These are phyloP conservation scores for Charaxes varanes DNA, from an alignment of 1,140 invertebrate species.

Conservation along the genomic window DNA sequence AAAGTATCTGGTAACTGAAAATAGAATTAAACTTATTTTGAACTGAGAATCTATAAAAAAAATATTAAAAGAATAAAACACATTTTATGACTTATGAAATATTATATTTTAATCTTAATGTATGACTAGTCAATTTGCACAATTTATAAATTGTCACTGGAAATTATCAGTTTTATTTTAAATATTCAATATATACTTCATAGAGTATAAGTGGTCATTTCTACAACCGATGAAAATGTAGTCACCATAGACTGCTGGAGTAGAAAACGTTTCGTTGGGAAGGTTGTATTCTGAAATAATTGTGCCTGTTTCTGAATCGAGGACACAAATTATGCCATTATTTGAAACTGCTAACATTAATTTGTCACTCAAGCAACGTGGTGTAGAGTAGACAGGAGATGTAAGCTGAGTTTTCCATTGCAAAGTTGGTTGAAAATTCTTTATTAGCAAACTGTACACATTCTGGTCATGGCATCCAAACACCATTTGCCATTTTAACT, in stretches of 20 bases:
- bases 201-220: conserved; percentile 81
- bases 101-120: background rate
- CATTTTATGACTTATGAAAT: background rate
- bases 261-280: conserved; percentile 81
- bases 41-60: too few relatives aligned
- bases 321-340: conserved; percentile 73
- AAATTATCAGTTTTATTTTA: background rate
- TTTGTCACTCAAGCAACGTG: conserved; percentile 64
- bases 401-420: conserved; percentile 62
- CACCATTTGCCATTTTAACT: conserved; percentile 65
- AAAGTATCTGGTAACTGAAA: too few relatives aligned
- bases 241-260: conserved; percentile 75
- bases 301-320: conserved; percentile 70
- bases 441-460: conserved; percentile 74
- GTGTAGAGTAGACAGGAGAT: conserved; percentile 78
- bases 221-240: conserved; percentile 80
- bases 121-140: background rate
- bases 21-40: too few relatives aligned
- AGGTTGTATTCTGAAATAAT: conserved; percentile 66
- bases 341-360: conserved; percentile 71
- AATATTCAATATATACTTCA: conserved; percentile 59
- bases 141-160: background rate
- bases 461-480: conserved; percentile 79
- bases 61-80: too few relatives aligned
- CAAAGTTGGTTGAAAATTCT: conserved; percentile 48